Evolutionary conservation across 2,797 vertebrate genomes (phyloP).

Genomic region (Hyperoplus lanceolatus): DNA sequence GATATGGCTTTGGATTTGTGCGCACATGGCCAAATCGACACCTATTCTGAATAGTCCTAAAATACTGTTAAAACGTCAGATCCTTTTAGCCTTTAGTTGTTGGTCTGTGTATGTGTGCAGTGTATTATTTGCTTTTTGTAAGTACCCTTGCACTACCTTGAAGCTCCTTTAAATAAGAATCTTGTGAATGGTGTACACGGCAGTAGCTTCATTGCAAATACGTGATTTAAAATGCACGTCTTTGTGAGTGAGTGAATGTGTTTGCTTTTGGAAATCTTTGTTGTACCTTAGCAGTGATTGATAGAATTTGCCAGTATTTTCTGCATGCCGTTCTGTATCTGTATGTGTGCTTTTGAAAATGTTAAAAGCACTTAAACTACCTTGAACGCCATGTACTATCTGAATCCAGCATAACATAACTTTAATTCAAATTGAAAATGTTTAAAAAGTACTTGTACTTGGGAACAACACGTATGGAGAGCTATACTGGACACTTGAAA

Average conservation of each 20-base stretch:
- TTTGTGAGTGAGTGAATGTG: neutral
- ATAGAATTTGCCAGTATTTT: neutral
- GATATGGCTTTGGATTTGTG: slow-evolving; percentile 20
- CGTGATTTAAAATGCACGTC: neutral
- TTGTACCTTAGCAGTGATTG: neutral
- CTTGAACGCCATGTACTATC: neutral
- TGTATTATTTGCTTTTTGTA: neutral
- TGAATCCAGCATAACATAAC: neutral
- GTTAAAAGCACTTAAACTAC: neutral
- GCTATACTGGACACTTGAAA: too few species aligned
- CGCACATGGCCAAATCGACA: slow-evolving; percentile 17
- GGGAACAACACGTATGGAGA: too few species aligned
- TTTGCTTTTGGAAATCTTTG: neutral
- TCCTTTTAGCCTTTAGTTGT: slow-evolving; percentile 6
- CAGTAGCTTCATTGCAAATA: neutral
- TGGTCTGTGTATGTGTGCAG: neutral
- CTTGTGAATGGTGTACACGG: neutral
- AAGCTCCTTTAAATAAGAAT: neutral
- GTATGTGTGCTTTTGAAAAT: neutral
- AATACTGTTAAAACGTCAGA: slow-evolving; percentile 15
- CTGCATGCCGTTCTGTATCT: neutral
- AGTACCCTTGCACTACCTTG: neutral
- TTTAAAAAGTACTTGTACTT: neutral
- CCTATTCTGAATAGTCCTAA: slow-evolving; percentile 13
- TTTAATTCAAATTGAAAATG: neutral